Base-by-base conservation (phyloP, 2,888 invertebrate species). In the Macrosiphum euphorbiae region DNA sequence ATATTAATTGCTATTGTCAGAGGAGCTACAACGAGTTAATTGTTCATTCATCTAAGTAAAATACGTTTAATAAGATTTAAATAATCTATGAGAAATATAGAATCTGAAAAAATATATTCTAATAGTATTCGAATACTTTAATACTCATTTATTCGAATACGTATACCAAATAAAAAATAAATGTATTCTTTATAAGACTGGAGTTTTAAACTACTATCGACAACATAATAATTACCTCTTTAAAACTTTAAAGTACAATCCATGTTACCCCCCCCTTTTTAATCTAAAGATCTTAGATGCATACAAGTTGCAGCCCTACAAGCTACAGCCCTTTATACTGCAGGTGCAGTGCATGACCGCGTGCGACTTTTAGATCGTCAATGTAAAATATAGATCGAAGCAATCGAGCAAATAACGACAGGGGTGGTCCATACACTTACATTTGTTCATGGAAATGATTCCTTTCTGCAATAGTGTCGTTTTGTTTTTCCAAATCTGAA, bases 401-500 rank as follows among this genome's bases (percentile, higher is more conserved):
- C 3, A 61, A 61, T 28, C 61, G n/a, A n/a, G 4, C 4, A n/a
- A n/a, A 61, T 28, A 28, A 28, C 26, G 24, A 85, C 11, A 26
- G 5, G 26, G 13, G 1, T 85, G 44, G 44, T 85, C 28, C 92
- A 47, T 52, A 85, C 61, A 94, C 89, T 92, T 28, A 58, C 90
- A 78, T 86, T 2, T 61, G 35, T 35, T 90, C 90, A 61, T 85
- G 67, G 52, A 88, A 88, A 92, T 88, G 2, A 92, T 92, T 88
- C 20, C 13, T 67, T 44, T 88, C 92, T 11, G 0, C 26, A 20
- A 24, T 50, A 20, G 11, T 35, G 4, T 87, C 87, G 35, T 92
- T 28, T 78, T 88, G 88, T 11, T 67, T 41, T 24, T 92, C 92
- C 11, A 28, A 55, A 92, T 92, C 88, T 88, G 52, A 92, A 52